These are phyloP conservation scores for Drosophila bifasciata DNA, from an alignment of 1,140 invertebrate genomes.

Conservation along the genomic window DNA sequence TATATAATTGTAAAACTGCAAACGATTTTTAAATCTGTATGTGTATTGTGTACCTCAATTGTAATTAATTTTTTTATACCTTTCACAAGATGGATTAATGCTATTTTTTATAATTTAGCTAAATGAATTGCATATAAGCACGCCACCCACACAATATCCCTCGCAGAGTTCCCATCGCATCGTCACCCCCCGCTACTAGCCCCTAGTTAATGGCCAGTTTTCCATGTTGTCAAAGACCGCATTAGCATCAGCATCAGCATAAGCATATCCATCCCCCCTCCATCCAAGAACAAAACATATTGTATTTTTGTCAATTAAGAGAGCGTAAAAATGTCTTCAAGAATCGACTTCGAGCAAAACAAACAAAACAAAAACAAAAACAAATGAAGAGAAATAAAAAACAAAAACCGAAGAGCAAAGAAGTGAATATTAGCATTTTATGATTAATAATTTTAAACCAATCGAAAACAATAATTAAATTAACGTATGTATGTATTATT, in stretches of 20 bases:
- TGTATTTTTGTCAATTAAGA: conserved; percentile 61
- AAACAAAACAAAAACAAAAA: conserved; percentile 7
- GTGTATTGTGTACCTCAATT: conserved; percentile 78
- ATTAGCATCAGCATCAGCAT: conserved; percentile 4
- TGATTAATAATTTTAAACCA: conserved; percentile 28
- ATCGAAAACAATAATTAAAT: conserved; percentile 51
- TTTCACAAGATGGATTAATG: conserved; percentile 58
- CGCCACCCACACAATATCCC: conserved; percentile 14
- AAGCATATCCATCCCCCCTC: background rate
- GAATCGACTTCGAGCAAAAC: conserved; percentile 11
- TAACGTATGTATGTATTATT: conserved; percentile 47
- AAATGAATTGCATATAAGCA: conserved; percentile 63
- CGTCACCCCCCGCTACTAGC: too few relatives aligned
- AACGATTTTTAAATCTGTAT: conserved; percentile 78
- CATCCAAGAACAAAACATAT: conserved; percentile 17
- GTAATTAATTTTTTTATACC: conserved; percentile 72
- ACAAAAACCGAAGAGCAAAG: conserved; percentile 53
- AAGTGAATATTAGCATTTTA: conserved; percentile 53
- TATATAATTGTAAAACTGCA: conserved; percentile 70
- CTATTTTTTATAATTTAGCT: conserved; percentile 76
- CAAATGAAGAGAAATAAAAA: conserved; percentile 31
- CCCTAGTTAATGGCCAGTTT: conserved; percentile 70
- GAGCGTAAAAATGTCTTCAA: conserved; percentile 39
- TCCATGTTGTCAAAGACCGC: conserved; percentile 61
- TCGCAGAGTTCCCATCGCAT: conserved; percentile 23